Evolutionary conservation across 2,888 invertebrate genomes (phyloP), one percentile per base, ranked within the genome.

Genomic region (Malacosoma neustria): DNA sequence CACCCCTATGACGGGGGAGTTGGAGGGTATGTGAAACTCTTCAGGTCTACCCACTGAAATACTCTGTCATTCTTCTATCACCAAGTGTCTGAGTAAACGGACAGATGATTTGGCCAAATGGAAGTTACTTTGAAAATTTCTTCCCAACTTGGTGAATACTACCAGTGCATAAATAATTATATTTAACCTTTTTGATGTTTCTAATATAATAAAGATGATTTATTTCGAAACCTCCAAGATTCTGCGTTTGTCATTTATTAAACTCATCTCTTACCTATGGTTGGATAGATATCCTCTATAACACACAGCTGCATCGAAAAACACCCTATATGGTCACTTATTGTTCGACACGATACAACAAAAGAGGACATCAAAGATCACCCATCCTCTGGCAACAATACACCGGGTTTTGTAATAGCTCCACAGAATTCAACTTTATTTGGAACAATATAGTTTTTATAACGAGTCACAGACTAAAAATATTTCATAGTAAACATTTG

Each of bases 281-380:
- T 61, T 51, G 54, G 55, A 68, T 65, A 63, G 61, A 61, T 53
- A 70, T 63, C 65, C 61, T 72, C 66, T 66, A 75, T 72, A 74
- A 70, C 57, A 62, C 63, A 71, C 81, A 80, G 75, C 81, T 81
- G 81, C 69, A 54, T 46, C 50, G 62, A 76, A 72, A 77, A 80
- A 68, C 67, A 63, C 46, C 51, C 57, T 61, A 63, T 65, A 70
- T 76, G 82, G 81, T 72, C 81, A 80, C 59, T 75, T 65, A 79
- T 82, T 84, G 82, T 82, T 79, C 73, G 68, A 72, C 61, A 60
- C 53, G 49, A 57, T 54, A 52, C 54, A 57, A 79, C 77, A 82
- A 84, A 72, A 58, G 63, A 52, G 45, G 52, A 76, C 72, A 79
- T 72, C 74, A 67, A 65, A 66, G 71, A 76, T 79, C 76, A 72